Evolutionary conservation across 2,888 invertebrate genomes (phyloP).

Genomic region (Aelia acuminata): DNA sequence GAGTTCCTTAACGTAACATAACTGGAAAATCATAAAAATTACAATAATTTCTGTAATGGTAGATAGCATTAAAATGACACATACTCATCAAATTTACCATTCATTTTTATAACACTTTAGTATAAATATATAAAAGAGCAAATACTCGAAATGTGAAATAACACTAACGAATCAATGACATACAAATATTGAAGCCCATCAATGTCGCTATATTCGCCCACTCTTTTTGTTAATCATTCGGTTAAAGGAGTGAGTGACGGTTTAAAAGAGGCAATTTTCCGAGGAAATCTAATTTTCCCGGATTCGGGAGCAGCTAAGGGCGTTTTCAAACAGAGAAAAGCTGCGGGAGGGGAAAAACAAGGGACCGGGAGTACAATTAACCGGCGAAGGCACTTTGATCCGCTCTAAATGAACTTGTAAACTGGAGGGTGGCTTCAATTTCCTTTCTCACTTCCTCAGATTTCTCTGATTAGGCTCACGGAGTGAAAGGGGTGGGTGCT

Average conservation of each 20-base stretch:
- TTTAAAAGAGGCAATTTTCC: constrained; percentile 13
- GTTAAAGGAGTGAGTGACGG: background rate
- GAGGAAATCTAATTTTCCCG: constrained; percentile 10
- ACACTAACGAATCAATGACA: background rate
- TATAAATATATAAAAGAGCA: too few species aligned
- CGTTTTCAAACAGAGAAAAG: background rate
- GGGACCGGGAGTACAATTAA: background rate
- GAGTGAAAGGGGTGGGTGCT: background rate
- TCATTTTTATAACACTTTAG: too few species aligned
- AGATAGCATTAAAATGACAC: too few species aligned
- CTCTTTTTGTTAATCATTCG: background rate
- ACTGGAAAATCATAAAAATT: too few species aligned
- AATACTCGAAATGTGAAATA: too few species aligned
- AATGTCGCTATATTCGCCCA: background rate
- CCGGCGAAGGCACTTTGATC: constrained; percentile 35
- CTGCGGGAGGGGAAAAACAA: background rate
- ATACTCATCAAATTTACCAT: too few species aligned
- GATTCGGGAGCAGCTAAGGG: constrained; percentile 3
- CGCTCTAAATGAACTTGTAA: constrained; percentile 40
- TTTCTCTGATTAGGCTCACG: constrained; percentile 27
- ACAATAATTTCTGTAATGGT: too few species aligned
- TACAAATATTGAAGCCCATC: background rate
- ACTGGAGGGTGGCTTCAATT: constrained; percentile 26
- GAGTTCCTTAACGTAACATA: too few species aligned
- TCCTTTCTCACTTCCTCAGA: constrained; percentile 40